These are phyloP conservation scores for Mesorhabditis spiculigera DNA, from an alignment of 2,888 invertebrate genomes.

Conservation along the genomic window DNA sequence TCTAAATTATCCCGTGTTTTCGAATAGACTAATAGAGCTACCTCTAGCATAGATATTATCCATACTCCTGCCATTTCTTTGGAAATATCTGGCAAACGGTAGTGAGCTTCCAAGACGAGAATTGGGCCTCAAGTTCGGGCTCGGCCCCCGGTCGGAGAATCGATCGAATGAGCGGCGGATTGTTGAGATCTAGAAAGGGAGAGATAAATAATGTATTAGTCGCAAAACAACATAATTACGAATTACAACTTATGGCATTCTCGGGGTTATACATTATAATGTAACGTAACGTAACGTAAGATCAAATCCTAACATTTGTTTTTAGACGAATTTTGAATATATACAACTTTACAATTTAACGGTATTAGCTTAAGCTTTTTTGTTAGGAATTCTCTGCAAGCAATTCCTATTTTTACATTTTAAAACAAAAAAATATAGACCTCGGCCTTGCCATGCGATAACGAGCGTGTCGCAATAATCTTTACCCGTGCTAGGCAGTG, in stretches of 20 bases:
- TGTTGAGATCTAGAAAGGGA: neutral
- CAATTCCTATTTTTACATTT: no score
- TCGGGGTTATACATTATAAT: neutral
- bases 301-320: neutral
- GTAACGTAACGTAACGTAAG: neutral
- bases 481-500: neutral
- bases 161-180: neutral
- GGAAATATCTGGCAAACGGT: conserved; percentile 1
- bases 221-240: no score
- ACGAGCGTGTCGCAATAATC: neutral
- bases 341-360: neutral
- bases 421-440: neutral
- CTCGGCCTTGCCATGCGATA: neutral
- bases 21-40: neutral
- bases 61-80: neutral
- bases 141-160: neutral
- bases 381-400: no score
- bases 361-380: neutral
- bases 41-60: neutral
- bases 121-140: neutral
- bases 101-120: neutral
- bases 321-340: conserved; percentile 5
- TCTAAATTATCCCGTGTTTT: neutral
- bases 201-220: no score
- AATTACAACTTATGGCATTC: no score